Conservation (phyloP, 2,888 invertebrate species). For the Leucophenga montana region DNA sequence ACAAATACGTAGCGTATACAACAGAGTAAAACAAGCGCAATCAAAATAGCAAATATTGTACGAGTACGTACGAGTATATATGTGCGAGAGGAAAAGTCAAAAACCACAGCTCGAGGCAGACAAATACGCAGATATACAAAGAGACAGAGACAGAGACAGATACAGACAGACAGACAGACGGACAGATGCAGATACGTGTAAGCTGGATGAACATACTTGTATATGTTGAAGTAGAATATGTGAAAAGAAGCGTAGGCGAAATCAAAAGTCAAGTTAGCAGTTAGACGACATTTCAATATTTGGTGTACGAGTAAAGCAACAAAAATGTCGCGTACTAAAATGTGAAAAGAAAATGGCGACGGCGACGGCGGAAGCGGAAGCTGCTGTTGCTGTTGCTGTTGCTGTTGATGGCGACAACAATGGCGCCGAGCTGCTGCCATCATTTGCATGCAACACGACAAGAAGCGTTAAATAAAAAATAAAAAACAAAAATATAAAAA, state of each 20-base stretch:
- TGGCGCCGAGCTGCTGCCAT: constrained; percentile 16
- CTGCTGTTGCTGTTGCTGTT: constrained; percentile 5
- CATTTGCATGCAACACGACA: constrained; percentile 23
- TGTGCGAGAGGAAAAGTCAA: constrained; percentile 4
- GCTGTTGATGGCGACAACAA: constrained; percentile 21
- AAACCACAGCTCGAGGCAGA: not conserved
- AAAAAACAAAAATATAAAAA: too few relatives aligned
- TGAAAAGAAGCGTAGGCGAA: too few relatives aligned
- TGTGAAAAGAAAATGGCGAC: not conserved
- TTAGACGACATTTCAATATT: constrained; percentile 16
- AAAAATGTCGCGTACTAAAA: too few relatives aligned
- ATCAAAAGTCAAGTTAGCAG: not conserved
- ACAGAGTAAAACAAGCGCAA: constrained; percentile 3
- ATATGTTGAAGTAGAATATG: too few relatives aligned
- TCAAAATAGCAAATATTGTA: constrained; percentile 18
- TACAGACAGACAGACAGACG: too few relatives aligned
- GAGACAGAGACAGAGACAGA: constrained; percentile 5
- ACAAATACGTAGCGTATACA: not conserved
- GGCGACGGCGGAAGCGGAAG: not conserved
- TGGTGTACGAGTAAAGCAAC: not conserved
- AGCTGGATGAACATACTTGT: too few relatives aligned
- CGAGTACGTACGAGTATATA: not conserved
- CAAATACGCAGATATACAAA: not conserved
- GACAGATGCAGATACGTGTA: too few relatives aligned
- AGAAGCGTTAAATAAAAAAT: too few relatives aligned